Percentiles rank a stretch among this genome's conserved stretches.
These are phyloP conservation scores for Lophura swinhoii DNA, from an alignment of 2,797 vertebrate genomes.

Conservation along the genomic window DNA sequence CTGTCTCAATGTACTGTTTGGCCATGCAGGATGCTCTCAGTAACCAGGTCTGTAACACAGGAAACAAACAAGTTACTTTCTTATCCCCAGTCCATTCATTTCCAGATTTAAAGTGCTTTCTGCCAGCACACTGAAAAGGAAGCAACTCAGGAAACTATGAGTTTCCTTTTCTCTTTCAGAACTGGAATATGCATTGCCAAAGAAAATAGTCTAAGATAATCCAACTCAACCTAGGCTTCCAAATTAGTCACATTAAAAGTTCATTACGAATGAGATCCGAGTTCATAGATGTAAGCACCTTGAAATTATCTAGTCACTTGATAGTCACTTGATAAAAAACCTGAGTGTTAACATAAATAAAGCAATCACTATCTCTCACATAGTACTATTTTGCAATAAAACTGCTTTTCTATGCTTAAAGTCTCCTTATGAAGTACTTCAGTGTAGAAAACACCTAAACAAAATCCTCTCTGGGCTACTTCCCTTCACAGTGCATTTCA, in stretches of 20 bases:
- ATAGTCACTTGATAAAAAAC: background rate
- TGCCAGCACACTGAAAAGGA: constrained; percentile 53
- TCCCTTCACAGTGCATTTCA: background rate
- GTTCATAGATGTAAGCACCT: background rate
- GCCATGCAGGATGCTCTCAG: constrained; percentile 49
- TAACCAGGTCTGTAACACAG: constrained; percentile 53
- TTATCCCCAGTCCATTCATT: background rate
- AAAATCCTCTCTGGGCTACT: background rate
- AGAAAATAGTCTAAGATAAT: constrained; percentile 25
- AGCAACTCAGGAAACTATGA: constrained; percentile 58
- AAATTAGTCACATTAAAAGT: background rate
- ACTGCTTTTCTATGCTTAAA: background rate
- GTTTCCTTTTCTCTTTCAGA: constrained; percentile 54
- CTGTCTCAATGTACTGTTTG: constrained; percentile 18
- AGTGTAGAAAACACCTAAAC: background rate
- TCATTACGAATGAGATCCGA: background rate
- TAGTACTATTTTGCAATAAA: background rate
- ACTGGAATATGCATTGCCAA: constrained; percentile 39
- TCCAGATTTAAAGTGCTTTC: constrained; percentile 12
- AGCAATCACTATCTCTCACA: background rate
- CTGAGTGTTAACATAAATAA: background rate
- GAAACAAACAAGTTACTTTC: constrained; percentile 29
- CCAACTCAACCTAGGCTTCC: constrained; percentile 14
- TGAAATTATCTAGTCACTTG: background rate
- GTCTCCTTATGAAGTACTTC: background rate